Evolutionary conservation across 2,888 invertebrate species (phyloP).

Genomic region (Trachelus tabidus): DNA sequence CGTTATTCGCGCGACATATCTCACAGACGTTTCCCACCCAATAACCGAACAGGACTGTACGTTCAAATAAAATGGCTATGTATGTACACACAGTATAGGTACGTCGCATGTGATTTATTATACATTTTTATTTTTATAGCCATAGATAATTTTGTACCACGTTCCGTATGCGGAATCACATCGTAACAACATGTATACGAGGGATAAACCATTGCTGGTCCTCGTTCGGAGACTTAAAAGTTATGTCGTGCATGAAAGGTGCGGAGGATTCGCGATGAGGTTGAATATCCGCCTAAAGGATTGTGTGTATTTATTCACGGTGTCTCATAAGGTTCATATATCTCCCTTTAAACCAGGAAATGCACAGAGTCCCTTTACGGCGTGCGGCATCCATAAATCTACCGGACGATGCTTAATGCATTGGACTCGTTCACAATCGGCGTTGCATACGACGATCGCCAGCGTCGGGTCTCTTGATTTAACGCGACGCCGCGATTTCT

Average conservation of each 20-base stretch:
- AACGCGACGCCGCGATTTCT: constrained; percentile 24
- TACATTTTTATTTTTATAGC: not conserved
- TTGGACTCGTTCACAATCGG: constrained; percentile 15
- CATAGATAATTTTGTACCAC: no score
- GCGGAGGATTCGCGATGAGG: no score
- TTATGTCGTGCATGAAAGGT: no score
- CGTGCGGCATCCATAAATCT: constrained; percentile 42
- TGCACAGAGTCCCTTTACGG: constrained; percentile 37
- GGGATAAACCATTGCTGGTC: no score
- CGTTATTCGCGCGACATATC: not conserved
- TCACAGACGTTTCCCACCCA: not conserved
- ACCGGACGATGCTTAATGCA: constrained; percentile 16
- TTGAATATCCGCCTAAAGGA: no score
- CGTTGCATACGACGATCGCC: constrained; percentile 18
- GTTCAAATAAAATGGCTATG: no score
- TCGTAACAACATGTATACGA: no score
- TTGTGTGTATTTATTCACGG: constrained; percentile 28
- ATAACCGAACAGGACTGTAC: no score
- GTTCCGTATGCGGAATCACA: no score
- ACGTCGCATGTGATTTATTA: constrained; percentile 11
- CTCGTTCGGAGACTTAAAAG: no score
- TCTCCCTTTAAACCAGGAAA: constrained; percentile 48
- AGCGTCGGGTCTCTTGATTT: constrained; percentile 4
- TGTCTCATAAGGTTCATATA: constrained; percentile 44
- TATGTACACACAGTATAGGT: not conserved